phyloP scores from a whole-genome alignment of 2,113 vertebrate species.

The Phalacrocorax aristotelis region DNA sequence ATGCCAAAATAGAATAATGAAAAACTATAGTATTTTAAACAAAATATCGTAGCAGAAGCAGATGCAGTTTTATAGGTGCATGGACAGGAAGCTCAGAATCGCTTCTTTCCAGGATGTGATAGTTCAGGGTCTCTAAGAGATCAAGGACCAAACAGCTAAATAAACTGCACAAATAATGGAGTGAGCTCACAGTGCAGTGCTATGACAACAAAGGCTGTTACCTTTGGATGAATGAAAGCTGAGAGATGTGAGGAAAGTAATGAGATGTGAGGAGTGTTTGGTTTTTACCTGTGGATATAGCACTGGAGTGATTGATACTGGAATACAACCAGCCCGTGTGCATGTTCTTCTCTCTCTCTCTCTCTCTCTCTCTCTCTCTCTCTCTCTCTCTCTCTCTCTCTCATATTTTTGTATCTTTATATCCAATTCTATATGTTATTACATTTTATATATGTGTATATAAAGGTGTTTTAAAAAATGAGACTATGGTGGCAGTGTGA shows the following conservation, averaged over 20 bases:
- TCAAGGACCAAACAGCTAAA: neutral
- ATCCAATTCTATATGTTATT: neutral
- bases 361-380: too few relatives aligned
- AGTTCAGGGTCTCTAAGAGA: neutral
- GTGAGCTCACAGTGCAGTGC: neutral
- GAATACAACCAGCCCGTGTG: neutral
- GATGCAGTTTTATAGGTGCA: neutral
- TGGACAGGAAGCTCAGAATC: neutral
- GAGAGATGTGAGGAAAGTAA: neutral
- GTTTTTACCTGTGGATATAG: neutral
- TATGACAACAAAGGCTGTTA: neutral
- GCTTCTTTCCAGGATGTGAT: neutral
- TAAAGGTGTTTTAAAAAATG: neutral
- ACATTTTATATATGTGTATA: accelerated
- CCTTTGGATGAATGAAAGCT: neutral
- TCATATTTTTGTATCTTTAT: neutral
- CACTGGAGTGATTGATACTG: neutral
- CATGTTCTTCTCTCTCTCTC: neutral
- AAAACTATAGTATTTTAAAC: neutral
- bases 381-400: neutral
- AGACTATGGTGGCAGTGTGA: neutral
- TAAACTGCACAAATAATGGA: neutral
- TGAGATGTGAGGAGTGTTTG: neutral
- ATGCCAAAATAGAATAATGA: neutral
- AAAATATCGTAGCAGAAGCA: neutral